Evolutionary conservation across 2,797 vertebrate genomes (phyloP).

Genomic region (Neolamprologus multifasciatus): DNA sequence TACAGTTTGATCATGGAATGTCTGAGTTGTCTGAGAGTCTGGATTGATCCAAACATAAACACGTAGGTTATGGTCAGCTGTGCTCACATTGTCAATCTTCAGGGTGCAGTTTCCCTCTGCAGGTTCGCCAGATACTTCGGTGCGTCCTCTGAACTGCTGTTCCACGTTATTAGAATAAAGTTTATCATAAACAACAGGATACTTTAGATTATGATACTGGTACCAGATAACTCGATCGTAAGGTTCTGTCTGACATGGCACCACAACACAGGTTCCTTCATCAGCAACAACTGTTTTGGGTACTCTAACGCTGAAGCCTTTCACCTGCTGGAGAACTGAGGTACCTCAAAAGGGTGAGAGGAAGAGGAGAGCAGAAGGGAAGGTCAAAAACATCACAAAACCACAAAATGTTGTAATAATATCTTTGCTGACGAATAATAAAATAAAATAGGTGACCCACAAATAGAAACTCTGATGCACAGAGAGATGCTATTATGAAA

Average conservation of each 20-base stretch:
- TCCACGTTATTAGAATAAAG: fast-evolving
- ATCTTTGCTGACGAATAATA: not conserved
- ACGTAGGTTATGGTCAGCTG: conserved; percentile 5
- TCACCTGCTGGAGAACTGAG: not conserved
- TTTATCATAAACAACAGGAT: not conserved
- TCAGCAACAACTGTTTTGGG: conserved; percentile 15
- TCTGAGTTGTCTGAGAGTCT: not conserved
- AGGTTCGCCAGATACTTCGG: conserved; percentile 8
- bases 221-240: conserved; percentile 36
- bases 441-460: not conserved
- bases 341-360: not conserved
- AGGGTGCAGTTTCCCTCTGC: conserved; percentile 45
- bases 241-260: conserved; percentile 36
- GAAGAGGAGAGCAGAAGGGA: not conserved
- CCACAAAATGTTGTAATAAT: not conserved
- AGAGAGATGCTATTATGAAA: not conserved
- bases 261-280: conserved; percentile 40
- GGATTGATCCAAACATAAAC: conserved; percentile 24
- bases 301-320: not conserved
- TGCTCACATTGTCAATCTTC: not conserved
- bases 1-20: not conserved
- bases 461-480: not conserved
- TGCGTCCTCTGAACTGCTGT: conserved; percentile 27
- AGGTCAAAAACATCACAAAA: not conserved
- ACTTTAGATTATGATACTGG: not conserved